Evolutionary conservation across 2,888 invertebrate species (phyloP).

Genomic region (Rhabditophanes sp.): DNA sequence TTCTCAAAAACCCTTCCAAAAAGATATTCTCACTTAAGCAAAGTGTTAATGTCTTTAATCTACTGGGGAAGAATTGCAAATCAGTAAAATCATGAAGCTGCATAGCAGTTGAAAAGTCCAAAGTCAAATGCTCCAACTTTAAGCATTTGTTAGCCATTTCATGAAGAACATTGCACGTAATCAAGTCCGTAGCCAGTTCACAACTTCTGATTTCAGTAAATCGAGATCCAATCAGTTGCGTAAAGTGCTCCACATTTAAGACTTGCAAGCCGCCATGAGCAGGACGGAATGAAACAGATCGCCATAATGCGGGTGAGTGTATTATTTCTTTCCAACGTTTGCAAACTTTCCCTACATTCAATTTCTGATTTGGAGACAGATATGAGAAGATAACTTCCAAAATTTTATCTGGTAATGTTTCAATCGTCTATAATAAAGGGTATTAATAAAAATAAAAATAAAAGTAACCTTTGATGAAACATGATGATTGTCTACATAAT

Average conservation of each 20-base stretch:
- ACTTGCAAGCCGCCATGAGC: constrained; percentile 88
- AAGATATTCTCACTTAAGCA: constrained; percentile 97
- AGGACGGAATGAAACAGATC: constrained; percentile 80
- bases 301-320: constrained; percentile 86
- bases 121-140: constrained; percentile 79
- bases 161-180: constrained; percentile 86
- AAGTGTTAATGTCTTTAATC: constrained; percentile 79
- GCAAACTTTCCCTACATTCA: constrained; percentile 62
- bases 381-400: constrained; percentile 82
- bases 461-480: neutral
- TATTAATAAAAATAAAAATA: constrained; percentile 1
- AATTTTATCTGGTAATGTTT: constrained; percentile 80
- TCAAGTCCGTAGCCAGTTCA: constrained; percentile 82
- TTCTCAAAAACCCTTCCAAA: constrained; percentile 99
- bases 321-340: constrained; percentile 87
- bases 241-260: constrained; percentile 22
- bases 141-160: constrained; percentile 89
- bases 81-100: constrained; percentile 98
- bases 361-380: constrained; percentile 65
- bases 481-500: neutral
- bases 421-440: constrained; percentile 37
- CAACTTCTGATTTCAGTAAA: constrained; percentile 77
- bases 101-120: constrained; percentile 89
- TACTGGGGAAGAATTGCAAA: constrained; percentile 93
- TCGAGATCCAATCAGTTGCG: constrained; percentile 45